phyloP scores from a whole-genome alignment of 2,113 vertebrate species.

The Campylomormyrus tamandua region DNA sequence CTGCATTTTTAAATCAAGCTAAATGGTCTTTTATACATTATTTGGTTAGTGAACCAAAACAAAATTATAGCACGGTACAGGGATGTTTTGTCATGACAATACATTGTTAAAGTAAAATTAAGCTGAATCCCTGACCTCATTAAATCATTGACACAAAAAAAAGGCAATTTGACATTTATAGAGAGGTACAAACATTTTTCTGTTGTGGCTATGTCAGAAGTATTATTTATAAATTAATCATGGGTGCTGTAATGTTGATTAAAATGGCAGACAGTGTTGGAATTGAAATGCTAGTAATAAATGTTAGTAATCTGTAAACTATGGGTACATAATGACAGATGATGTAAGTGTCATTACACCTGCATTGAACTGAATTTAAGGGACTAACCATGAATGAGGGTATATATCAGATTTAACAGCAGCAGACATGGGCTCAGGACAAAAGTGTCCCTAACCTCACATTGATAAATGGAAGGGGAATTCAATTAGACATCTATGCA shows the following conservation, averaged over 20 bases:
- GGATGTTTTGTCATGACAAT: not conserved
- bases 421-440: not conserved
- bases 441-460: not conserved
- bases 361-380: not conserved
- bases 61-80: not conserved
- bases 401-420: not conserved
- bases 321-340: not conserved
- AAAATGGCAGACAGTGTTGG: not conserved
- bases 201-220: not conserved
- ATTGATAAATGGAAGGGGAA: conserved; percentile 11
- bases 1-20: not conserved
- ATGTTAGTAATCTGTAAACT: not conserved
- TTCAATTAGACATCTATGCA: conserved; percentile 13
- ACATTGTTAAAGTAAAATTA: not conserved
- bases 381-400: not conserved
- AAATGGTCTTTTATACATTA: not conserved
- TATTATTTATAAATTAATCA: not conserved
- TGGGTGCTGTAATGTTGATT: not conserved
- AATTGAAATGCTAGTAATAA: not conserved
- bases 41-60: not conserved
- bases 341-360: not conserved
- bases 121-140: not conserved
- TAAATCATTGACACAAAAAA: not conserved
- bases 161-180: not conserved
- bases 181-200: not conserved